Evolutionary conservation across 2,113 vertebrate species (phyloP).

Genomic region (Ammodytes marinus): DNA sequence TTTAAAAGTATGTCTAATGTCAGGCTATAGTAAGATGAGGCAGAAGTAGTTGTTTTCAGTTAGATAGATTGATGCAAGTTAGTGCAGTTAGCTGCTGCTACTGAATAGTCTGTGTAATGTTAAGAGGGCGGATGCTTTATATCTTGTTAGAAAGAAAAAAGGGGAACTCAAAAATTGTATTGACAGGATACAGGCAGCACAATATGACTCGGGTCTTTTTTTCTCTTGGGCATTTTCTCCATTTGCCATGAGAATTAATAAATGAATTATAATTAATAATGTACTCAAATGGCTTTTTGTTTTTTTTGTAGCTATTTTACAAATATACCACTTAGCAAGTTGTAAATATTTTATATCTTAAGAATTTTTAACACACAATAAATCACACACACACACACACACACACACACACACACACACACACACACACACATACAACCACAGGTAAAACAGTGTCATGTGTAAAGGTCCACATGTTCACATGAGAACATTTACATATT

Average conservation of each 20-base stretch:
- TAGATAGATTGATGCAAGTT: background rate
- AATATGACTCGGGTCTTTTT: background rate
- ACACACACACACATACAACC: constrained; percentile 7
- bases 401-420: background rate
- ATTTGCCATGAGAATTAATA: background rate
- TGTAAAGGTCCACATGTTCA: constrained; percentile 65
- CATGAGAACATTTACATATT: constrained; percentile 53
- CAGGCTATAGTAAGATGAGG: background rate
- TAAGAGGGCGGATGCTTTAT: background rate
- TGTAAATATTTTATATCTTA: background rate
- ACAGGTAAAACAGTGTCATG: background rate
- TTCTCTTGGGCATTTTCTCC: background rate
- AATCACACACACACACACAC: constrained; percentile 14
- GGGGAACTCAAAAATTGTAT: constrained; percentile 6
- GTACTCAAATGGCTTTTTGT: background rate
- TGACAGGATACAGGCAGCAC: background rate
- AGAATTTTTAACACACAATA: no score
- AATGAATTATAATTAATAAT: no score
- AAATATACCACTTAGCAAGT: no score
- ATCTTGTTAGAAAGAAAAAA: background rate
- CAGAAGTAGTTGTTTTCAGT: background rate
- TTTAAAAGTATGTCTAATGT: background rate
- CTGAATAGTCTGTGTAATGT: constrained; percentile 1
- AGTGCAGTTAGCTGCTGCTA: background rate
- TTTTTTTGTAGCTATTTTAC: background rate